Percentiles rank a stretch among this genome's conserved stretches.
Evolutionary conservation across 2,888 invertebrate species (phyloP).

Genomic region (Cyclophora punctaria): DNA sequence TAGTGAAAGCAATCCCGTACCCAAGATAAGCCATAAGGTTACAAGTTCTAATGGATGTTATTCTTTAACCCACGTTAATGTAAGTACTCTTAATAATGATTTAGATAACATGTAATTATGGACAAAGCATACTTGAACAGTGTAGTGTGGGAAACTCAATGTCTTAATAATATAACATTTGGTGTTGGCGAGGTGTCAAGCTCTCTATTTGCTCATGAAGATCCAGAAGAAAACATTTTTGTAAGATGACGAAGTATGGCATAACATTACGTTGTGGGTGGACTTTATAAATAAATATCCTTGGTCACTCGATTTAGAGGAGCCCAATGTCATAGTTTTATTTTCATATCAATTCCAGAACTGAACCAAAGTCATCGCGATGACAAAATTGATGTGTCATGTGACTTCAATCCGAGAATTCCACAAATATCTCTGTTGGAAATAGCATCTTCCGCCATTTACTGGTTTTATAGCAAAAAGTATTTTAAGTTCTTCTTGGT

Average conservation of each 20-base stretch:
- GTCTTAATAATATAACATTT: constrained; percentile 9
- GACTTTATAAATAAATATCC: constrained; percentile 64
- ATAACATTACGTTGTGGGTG: constrained; percentile 42
- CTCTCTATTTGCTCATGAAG: constrained; percentile 33
- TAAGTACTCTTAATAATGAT: constrained; percentile 13
- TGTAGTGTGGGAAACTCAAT: constrained; percentile 12
- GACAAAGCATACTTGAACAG: constrained; percentile 7
- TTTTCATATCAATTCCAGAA: constrained; percentile 24
- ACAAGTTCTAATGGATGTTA: constrained; percentile 4
- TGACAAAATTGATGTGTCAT: constrained; percentile 6
- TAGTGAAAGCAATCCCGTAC: constrained; percentile 3
- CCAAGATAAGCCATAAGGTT: constrained; percentile 10
- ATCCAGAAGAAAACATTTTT: constrained; percentile 55
- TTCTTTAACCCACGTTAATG: constrained; percentile 7
- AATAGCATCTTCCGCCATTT: too few relatives aligned
- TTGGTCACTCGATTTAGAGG: constrained; percentile 45
- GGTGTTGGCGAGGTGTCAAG: constrained; percentile 28
- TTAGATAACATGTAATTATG: constrained; percentile 15
- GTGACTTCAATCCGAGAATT: too few relatives aligned
- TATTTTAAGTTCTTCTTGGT: too few relatives aligned
- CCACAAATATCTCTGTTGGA: too few relatives aligned
- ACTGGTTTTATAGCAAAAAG: too few relatives aligned
- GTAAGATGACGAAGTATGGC: constrained; percentile 40
- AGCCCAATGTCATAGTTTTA: constrained; percentile 59
- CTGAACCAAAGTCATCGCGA: constrained; percentile 10